A percentile compares a stretch with the other conserved stretches of the same genome.
phyloP scores from a whole-genome alignment of 2,888 invertebrate species.

The Frankliniella fusca region DNA sequence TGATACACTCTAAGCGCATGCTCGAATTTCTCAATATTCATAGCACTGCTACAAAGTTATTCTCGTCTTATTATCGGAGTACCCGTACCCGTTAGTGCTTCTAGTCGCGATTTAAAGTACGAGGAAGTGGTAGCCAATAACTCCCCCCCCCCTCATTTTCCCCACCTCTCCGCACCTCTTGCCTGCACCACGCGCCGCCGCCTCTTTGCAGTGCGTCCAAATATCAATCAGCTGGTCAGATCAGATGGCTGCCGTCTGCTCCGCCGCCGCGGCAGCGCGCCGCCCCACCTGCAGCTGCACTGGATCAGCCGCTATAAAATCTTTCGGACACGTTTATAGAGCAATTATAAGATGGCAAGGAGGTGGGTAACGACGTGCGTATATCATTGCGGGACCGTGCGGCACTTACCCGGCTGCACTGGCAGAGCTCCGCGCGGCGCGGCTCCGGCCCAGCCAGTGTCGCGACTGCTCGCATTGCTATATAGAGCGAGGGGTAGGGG shows the following conservation, averaged over 20 bases:
- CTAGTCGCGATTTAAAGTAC: no score
- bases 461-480: neutral
- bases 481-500: no score
- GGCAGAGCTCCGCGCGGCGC: neutral
- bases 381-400: neutral
- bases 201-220: neutral
- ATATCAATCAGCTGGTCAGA: no score
- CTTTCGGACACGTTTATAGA: constrained; percentile 11
- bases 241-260: neutral
- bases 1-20: no score
- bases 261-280: neutral
- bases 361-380: neutral
- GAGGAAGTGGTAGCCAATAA: no score
- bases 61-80: no score
- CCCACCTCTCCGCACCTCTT: neutral
- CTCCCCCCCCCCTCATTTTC: neutral
- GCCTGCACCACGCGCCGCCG: neutral
- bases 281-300: neutral
- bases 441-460: neutral
- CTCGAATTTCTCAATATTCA: no score
- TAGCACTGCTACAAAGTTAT: no score
- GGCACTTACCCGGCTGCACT: neutral
- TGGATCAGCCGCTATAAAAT: constrained; percentile 8
- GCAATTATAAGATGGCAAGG: constrained; percentile 9
- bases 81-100: no score